Base-by-base conservation (phyloP, 2,888 invertebrate species). In the Parapristionchus giblindavisi region DNA sequence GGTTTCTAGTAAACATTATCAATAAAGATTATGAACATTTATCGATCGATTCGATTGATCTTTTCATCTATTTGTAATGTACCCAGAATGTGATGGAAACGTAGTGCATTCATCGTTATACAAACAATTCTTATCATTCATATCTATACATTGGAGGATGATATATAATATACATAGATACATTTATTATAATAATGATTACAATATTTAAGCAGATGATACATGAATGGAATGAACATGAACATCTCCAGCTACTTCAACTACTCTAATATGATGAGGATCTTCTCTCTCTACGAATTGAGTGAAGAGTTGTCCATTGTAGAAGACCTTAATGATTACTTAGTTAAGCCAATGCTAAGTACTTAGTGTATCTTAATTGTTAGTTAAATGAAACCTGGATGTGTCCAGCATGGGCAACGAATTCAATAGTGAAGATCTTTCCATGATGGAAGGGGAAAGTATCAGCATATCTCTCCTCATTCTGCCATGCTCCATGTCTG, bases 401-500 rank as follows among this genome's bases (percentile, higher is more conserved):
- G n/a, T 78, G 76, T 75, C 81, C 80, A 34, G 75, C 70, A 21
- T 77, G 63, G 29, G 81, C 78, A 34, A 80, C 74, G 70, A 82
- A 81, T 65, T 82, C 81, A 43, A 82, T 29, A 36, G 82, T 82
- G 79, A 80, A 82, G 75, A 81, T 76, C 27, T 75, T 56, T 32
- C 78, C 77, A 40, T 73, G 75, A 43, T 76, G 27, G 58, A 58
- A 58, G 29, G 58, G 58, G 52, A 51, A 68, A 8, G 6, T 6
- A 17, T 68, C 43, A 21, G 27, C 52, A 24, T 1, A 70, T 48
- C 52, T 72, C 61, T 81, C 83, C 79, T 83, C 83, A 52, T 77
- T 63, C 54, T 91, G 92, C 92, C 92, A 92, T 58, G 86, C 80
- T 36, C 91, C 92, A 32, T 89, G 87, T 91, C 79, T 73, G 60